phyloP scores from a whole-genome alignment of 2,888 invertebrate genomes.

The Metellina segmentata region DNA sequence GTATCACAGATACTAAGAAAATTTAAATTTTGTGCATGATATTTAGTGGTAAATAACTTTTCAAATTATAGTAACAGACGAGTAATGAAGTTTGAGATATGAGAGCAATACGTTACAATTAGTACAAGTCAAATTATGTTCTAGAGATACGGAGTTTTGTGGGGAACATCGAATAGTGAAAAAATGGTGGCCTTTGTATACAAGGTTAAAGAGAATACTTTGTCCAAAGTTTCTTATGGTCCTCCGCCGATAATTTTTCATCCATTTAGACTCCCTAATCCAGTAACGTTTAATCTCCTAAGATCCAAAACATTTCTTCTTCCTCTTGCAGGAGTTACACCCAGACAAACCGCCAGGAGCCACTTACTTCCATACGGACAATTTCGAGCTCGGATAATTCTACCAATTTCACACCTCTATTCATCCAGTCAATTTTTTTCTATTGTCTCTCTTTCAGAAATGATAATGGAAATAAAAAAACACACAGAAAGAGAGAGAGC shows the following conservation, averaged over 20 bases:
- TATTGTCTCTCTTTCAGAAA: slow-evolving; percentile 44
- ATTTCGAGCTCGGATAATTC: slow-evolving; percentile 68
- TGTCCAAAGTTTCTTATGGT: not conserved
- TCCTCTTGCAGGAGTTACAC: slow-evolving; percentile 8
- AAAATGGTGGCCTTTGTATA: not conserved
- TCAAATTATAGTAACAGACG: no score
- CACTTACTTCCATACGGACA: slow-evolving; percentile 34
- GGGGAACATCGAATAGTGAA: not conserved
- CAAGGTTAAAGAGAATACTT: not conserved
- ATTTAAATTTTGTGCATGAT: no score
- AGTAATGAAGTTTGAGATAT: no score
- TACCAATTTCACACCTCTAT: slow-evolving; percentile 66
- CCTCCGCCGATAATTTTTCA: not conserved
- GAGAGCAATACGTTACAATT: no score
- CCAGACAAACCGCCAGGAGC: slow-evolving; percentile 5
- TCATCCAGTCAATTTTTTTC: slow-evolving; percentile 43
- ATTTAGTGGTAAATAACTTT: no score
- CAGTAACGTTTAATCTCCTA: slow-evolving; percentile 9
- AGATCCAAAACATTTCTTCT: not conserved
- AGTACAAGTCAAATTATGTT: no score
- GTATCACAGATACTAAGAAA: no score
- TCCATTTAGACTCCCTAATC: not conserved
- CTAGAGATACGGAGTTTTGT: no score
- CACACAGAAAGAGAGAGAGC: not conserved
- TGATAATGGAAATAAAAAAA: slow-evolving; percentile 45